phyloP scores from a whole-genome alignment of 2,113 vertebrate genomes.

The Uria lomvia region DNA sequence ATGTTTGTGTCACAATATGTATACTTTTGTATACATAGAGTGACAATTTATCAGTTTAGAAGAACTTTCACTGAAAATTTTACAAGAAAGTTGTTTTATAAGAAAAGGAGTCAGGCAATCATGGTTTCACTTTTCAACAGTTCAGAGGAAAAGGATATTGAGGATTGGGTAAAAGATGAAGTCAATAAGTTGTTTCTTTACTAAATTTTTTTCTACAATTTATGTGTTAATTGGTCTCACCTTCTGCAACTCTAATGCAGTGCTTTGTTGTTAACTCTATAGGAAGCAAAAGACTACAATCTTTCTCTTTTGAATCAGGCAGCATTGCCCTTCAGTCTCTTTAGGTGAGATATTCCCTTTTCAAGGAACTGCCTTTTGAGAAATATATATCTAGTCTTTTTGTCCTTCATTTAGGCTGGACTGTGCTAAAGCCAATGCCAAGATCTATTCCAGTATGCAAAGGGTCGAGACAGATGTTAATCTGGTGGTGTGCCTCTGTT shows the following conservation, averaged over 20 bases:
- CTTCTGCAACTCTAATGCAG: neutral
- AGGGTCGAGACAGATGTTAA: neutral
- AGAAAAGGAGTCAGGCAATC: neutral
- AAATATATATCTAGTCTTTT: neutral
- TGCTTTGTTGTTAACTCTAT: neutral
- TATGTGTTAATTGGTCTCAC: neutral
- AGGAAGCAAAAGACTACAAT: neutral
- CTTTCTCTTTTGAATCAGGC: neutral
- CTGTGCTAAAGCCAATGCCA: neutral
- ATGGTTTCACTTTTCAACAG: neutral
- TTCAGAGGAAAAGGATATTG: neutral
- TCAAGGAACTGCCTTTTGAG: neutral
- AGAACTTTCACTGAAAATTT: neutral
- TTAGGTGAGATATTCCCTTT: neutral
- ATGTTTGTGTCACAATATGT: neutral
- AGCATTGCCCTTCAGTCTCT: neutral
- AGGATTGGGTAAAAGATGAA: neutral
- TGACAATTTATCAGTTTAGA: neutral
- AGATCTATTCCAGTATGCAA: neutral
- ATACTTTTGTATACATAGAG: neutral
- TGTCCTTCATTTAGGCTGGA: neutral
- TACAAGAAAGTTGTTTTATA: neutral
- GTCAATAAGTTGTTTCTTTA: neutral
- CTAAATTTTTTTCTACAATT: neutral
- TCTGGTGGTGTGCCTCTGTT: neutral